These are phyloP conservation scores for Blastomussa wellsi DNA, from an alignment of 92 coral and sea anemone genomes.

Conservation along the genomic window DNA sequence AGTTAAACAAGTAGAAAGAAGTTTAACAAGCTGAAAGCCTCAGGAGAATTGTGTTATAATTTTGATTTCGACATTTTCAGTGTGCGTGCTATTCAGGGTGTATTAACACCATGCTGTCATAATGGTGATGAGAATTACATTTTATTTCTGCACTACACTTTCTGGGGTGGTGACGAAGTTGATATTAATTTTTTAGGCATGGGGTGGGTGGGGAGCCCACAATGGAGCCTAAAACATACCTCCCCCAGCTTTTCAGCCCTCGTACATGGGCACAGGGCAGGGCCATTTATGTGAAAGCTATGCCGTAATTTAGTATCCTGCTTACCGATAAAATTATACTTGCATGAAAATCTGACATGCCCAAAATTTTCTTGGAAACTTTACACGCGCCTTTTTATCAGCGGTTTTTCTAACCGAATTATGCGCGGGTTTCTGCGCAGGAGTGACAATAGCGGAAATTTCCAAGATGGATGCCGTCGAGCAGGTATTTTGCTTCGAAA, in stretches of 20 bases:
- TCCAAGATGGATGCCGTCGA: slow-evolving; percentile 41
- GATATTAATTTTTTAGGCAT: background rate
- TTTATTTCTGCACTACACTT: background rate
- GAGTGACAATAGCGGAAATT: background rate
- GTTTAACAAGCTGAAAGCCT: too few relatives aligned
- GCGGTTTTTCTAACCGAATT: slow-evolving; percentile 1
- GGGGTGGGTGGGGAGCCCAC: background rate
- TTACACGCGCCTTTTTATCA: background rate
- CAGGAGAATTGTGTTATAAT: too few relatives aligned
- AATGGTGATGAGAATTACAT: background rate
- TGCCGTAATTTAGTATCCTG: too few relatives aligned
- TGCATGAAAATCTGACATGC: background rate
- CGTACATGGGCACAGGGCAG: too few relatives aligned
- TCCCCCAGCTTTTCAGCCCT: too few relatives aligned
- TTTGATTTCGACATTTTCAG: too few relatives aligned
- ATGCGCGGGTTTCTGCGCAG: slow-evolving; percentile 36
- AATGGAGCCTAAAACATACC: background rate
- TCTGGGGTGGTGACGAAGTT: background rate
- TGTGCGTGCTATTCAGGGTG: too few relatives aligned
- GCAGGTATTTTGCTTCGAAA: slow-evolving; percentile 24
- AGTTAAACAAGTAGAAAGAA: too few relatives aligned
- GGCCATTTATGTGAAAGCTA: background rate
- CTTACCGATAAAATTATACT: background rate
- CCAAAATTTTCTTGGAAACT: too few relatives aligned
- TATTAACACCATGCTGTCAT: too few relatives aligned